Evolutionary conservation across 2,113 vertebrate species (phyloP).

Genomic region (Caranx ignobilis): DNA sequence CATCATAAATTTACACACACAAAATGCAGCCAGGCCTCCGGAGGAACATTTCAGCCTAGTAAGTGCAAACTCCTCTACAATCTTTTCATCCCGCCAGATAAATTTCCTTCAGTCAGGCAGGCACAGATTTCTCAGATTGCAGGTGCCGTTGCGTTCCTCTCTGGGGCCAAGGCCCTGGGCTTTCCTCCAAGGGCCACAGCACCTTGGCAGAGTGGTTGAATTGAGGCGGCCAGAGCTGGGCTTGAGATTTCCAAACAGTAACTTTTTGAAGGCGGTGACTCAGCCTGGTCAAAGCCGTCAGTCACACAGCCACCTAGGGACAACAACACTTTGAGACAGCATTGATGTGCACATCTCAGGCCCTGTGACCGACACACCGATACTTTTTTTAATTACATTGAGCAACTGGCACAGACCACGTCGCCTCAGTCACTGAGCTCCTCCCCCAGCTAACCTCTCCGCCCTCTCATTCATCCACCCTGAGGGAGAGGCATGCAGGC

Average conservation of each 20-base stretch:
- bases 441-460: conserved; percentile 75
- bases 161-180: conserved; percentile 34
- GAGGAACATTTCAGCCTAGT: conserved; percentile 28
- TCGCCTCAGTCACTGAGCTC: conserved; percentile 60
- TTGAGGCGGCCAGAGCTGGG: conserved; percentile 53
- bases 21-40: conserved; percentile 17
- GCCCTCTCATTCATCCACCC: conserved; percentile 81
- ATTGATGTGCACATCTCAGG: conserved; percentile 32
- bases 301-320: conserved; percentile 62
- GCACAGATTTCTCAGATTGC: conserved; percentile 58
- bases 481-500: conserved; percentile 81
- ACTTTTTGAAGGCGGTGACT: conserved; percentile 74
- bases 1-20: conserved; percentile 32
- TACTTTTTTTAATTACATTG: conserved; percentile 69
- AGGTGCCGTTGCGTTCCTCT: conserved; percentile 64
- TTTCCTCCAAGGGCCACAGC: conserved; percentile 47
- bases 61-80: conserved; percentile 41
- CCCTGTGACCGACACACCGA: conserved; percentile 49
- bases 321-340: conserved; percentile 32
- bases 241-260: conserved; percentile 69
- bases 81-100: conserved; percentile 46
- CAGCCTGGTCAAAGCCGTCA: conserved; percentile 59
- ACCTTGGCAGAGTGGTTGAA: conserved; percentile 49
- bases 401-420: conserved; percentile 68
- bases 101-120: conserved; percentile 35